Base-by-base conservation (phyloP, 2,888 invertebrate genomes). In the Malthinus seriepunctatus region DNA sequence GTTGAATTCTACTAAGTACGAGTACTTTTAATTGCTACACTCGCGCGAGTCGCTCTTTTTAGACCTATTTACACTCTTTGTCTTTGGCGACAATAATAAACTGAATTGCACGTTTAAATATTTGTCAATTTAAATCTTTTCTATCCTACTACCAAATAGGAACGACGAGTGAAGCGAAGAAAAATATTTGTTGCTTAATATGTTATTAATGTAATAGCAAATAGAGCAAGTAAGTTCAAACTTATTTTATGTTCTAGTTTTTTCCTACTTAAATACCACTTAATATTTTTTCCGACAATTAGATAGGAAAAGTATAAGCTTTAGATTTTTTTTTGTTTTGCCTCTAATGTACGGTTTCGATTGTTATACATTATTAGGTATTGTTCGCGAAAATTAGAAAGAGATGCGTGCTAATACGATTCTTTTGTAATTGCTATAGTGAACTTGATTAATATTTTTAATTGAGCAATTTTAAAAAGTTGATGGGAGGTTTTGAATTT, bases 1-100 rank as follows among this genome's bases (percentile, higher is more conserved):
- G 49, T 49, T 47, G 34, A 33, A 47, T 56, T 56, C 49, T 37
- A 45, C 39, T 44, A 34, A 42, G 39, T 51, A 45, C 51, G n/a
- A 56, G 51, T 52, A 48, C 12, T 14, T 48, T 39, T 38, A 9
- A 42, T 15, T 42, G 23, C 8, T 15, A 15, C 14, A 15, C 23
- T 9, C 14, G 39, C 39, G 23, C 12, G 14, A 23, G n/a, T n/a
- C 38, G 38, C 14, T 38, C 12, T 42, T 42, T 15, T 15, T 10
- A 9, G 23, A 15, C 23, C 14, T 15, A 15, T 23, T 15, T 42
- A 11, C 15, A 23, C 23, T 11, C n/a, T 42, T 42, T 15, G 9
- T 39, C 15, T 39, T 39, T 6, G 9, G 15, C 39, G 23, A 8
- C 9, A 42, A 15, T 1, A 3, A 42, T 42, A 3, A 39, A 42